These are phyloP conservation scores for Chaenodraco wilsoni DNA, from an alignment of 2,797 vertebrate genomes.

Conservation along the genomic window DNA sequence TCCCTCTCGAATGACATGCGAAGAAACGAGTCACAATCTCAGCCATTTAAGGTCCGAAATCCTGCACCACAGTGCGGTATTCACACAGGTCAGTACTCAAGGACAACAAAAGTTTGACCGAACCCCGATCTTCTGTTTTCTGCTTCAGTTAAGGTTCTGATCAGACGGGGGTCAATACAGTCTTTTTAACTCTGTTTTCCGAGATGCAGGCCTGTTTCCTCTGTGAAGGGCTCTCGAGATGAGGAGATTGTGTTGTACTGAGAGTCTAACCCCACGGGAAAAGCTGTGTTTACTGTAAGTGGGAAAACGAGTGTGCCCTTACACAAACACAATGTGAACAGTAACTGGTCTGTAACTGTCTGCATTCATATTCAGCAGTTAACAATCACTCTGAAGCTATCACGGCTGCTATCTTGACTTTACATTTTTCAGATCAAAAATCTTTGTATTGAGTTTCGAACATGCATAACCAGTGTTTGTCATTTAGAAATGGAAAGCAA, in stretches of 20 bases:
- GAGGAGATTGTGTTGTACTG: conserved; percentile 56
- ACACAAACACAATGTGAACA: conserved; percentile 44
- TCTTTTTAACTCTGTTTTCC: conserved; percentile 64
- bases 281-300: conserved; percentile 64
- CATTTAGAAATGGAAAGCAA: too few species aligned
- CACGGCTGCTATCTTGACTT: not conserved
- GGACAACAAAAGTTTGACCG: conserved; percentile 29
- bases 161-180: conserved; percentile 46
- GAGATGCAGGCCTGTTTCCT: conserved; percentile 54
- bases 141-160: conserved; percentile 48
- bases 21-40: conserved; percentile 15
- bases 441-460: too few species aligned
- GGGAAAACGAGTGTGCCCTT: conserved; percentile 47
- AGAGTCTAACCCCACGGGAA: conserved; percentile 53
- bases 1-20: conserved; percentile 36
- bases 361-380: conserved; percentile 26
- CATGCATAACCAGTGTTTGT: too few species aligned
- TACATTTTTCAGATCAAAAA: not conserved
- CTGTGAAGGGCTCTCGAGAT: conserved; percentile 64
- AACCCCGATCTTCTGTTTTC: conserved; percentile 25
- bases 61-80: conserved; percentile 17
- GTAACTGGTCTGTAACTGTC: not conserved
- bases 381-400: conserved; percentile 29
- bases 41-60: conserved; percentile 18
- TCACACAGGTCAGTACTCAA: conserved; percentile 17